These are phyloP conservation scores for Aproaerema taeniolella DNA, from an alignment of 2,888 invertebrate genomes.

Conservation along the genomic window DNA sequence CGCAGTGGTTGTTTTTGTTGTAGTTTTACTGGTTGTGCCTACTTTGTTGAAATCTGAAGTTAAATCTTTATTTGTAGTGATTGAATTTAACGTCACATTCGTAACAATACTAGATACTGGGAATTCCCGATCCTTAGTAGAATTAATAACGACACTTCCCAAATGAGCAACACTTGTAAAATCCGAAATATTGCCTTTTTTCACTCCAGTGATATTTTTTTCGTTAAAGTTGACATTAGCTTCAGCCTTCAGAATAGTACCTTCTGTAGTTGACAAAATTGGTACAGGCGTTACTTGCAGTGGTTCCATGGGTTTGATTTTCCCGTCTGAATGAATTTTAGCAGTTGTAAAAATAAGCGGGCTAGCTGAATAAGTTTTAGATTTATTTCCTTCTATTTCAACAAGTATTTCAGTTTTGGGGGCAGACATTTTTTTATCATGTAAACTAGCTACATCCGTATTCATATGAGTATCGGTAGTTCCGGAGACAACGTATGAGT, in stretches of 20 bases:
- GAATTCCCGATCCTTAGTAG: background rate
- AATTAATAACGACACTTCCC: too few relatives aligned
- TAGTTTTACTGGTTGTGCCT: background rate
- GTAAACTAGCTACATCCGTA: constrained; percentile 43
- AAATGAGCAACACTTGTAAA: constrained; percentile 1
- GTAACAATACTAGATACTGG: background rate
- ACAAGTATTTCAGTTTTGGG: constrained; percentile 51
- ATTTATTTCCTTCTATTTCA: constrained; percentile 49
- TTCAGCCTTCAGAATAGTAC: constrained; percentile 36
- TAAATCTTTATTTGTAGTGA: background rate
- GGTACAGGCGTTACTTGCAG: constrained; percentile 57
- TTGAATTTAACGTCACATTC: background rate
- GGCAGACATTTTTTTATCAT: constrained; percentile 31
- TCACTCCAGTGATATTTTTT: too few relatives aligned
- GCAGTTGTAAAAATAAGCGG: constrained; percentile 70
- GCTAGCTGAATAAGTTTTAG: constrained; percentile 38
- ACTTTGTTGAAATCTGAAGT: background rate
- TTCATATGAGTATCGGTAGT: constrained; percentile 55
- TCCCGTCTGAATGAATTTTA: constrained; percentile 60
- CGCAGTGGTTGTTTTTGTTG: background rate
- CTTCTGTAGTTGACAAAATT: constrained; percentile 58
- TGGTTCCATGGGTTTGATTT: constrained; percentile 55
- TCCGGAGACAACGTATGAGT: constrained; percentile 25
- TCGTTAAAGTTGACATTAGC: too few relatives aligned
- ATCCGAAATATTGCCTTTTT: too few relatives aligned